Percentiles rank a stretch among this genome's conserved stretches.
These are phyloP conservation scores for Eupithecia subfuscata DNA, from an alignment of 2,888 invertebrate species.

Conservation along the genomic window DNA sequence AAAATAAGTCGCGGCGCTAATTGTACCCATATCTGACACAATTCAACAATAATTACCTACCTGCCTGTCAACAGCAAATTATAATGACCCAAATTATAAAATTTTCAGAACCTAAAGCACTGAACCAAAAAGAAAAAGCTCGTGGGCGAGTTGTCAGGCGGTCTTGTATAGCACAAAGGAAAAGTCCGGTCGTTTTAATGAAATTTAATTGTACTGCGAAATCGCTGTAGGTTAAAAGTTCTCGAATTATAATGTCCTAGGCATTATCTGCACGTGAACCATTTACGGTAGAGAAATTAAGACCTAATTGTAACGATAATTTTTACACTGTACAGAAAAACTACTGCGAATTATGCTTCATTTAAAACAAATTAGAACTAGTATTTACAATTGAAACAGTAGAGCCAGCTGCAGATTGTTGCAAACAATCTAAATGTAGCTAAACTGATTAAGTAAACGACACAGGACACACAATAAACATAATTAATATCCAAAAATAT, in stretches of 20 bases:
- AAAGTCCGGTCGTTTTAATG: conserved; percentile 16
- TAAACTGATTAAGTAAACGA: neutral
- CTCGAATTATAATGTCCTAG: neutral
- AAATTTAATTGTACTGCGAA: conserved; percentile 34
- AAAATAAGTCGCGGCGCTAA: too few relatives aligned
- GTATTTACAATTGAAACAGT: neutral
- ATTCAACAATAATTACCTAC: neutral
- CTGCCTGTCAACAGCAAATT: neutral
- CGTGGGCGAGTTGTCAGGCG: conserved; percentile 18
- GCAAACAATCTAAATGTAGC: neutral
- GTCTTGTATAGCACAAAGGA: conserved; percentile 21
- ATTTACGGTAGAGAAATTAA: neutral
- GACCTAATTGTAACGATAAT: neutral
- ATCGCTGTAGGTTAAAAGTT: conserved; percentile 7
- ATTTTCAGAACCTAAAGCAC: neutral
- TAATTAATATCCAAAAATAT: neutral
- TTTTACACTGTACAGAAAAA: neutral
- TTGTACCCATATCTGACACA: neutral
- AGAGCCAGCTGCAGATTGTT: too few relatives aligned
- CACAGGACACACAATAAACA: neutral
- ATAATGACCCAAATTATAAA: neutral
- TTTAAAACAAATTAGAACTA: too few relatives aligned
- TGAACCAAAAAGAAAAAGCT: conserved; percentile 17
- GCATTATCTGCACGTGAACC: neutral
- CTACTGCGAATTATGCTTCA: neutral